phyloP scores from a whole-genome alignment of 2,888 invertebrate genomes.

The Atethmia centrago region DNA sequence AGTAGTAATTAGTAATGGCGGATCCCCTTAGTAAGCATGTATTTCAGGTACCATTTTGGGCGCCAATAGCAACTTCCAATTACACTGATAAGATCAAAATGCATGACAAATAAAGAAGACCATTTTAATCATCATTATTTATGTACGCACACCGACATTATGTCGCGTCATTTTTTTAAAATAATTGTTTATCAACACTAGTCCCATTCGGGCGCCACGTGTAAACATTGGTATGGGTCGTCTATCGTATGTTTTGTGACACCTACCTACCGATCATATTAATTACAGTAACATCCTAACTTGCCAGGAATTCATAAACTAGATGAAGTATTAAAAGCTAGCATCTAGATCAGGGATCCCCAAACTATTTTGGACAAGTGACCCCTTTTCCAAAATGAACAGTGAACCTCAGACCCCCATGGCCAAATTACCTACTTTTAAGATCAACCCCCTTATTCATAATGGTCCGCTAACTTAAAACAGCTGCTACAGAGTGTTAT shows the following conservation, averaged over 20 bases:
- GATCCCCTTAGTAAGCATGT: not conserved
- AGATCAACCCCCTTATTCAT: no score
- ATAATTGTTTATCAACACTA: conserved; percentile 45
- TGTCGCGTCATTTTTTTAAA: conserved; percentile 7
- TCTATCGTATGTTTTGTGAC: not conserved
- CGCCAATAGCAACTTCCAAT: conserved; percentile 50
- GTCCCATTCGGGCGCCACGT: conserved; percentile 64
- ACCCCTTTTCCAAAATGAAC: no score
- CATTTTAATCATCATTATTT: conserved; percentile 43
- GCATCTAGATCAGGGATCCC: not conserved
- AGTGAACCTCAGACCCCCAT: no score
- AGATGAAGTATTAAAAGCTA: not conserved
- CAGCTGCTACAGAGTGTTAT: no score
- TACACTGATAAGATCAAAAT: conserved; percentile 26
- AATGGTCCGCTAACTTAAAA: no score
- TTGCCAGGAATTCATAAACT: not conserved
- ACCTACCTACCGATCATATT: not conserved
- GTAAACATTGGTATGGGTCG: conserved; percentile 31
- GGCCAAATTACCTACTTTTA: no score
- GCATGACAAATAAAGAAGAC: conserved; percentile 6
- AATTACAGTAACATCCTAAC: not conserved
- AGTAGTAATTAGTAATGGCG: conserved; percentile 21
- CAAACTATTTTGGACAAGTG: no score
- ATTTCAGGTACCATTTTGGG: conserved; percentile 48
- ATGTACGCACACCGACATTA: conserved; percentile 5